phyloP scores from a whole-genome alignment of 2,888 invertebrate genomes.

The Papilio elwesi region DNA sequence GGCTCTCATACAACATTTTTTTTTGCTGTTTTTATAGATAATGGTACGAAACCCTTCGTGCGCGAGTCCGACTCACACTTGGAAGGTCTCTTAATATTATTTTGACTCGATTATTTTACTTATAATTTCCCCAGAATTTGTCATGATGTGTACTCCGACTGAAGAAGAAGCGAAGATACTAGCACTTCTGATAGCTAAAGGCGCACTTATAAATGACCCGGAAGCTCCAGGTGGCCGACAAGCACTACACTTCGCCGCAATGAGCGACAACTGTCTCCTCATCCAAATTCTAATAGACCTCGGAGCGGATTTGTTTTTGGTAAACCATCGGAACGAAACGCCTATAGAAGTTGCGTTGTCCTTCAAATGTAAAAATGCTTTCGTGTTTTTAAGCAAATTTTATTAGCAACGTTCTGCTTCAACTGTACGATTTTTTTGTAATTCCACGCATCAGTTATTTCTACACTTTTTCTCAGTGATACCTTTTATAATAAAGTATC shows the following conservation, averaged over 20 bases:
- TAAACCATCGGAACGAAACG: slow-evolving; percentile 68
- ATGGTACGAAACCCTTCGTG: no score
- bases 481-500: not conserved
- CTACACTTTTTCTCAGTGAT: not conserved
- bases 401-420: not conserved
- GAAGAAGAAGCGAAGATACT: slow-evolving; percentile 66
- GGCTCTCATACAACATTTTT: no score
- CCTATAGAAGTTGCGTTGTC: slow-evolving; percentile 68
- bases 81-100: not conserved
- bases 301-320: slow-evolving; percentile 63
- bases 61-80: no score
- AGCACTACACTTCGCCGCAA: slow-evolving; percentile 79
- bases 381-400: slow-evolving; percentile 47
- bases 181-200: slow-evolving; percentile 64
- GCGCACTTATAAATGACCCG: slow-evolving; percentile 66
- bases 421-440: not conserved
- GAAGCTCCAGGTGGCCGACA: slow-evolving; percentile 72
- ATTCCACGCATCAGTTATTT: not conserved
- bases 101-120: not conserved
- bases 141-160: slow-evolving; percentile 70
- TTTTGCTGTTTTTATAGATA: no score
- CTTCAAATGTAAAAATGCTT: slow-evolving; percentile 63
- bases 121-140: slow-evolving; percentile 60
- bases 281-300: slow-evolving; percentile 63
- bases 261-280: slow-evolving; percentile 71